These are phyloP conservation scores for Spicauda simplicius DNA, from an alignment of 2,888 invertebrate species.

Conservation along the genomic window DNA sequence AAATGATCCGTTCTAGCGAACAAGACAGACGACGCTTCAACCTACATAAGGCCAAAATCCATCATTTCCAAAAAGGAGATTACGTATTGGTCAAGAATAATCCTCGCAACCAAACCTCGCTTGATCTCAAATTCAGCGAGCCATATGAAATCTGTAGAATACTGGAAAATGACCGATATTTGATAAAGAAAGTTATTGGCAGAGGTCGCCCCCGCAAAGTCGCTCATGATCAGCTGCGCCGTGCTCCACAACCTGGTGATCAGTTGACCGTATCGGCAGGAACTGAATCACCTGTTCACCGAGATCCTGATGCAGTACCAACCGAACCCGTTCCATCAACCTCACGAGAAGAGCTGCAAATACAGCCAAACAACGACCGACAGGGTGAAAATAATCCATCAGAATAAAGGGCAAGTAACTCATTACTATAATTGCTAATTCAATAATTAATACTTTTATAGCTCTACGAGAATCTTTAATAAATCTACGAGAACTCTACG, in stretches of 20 bases:
- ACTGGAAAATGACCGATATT: constrained; percentile 37
- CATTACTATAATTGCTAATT: not conserved
- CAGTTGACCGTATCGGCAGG: constrained; percentile 40
- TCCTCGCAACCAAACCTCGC: constrained; percentile 41
- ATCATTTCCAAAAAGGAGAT: constrained; percentile 35
- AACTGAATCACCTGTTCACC: constrained; percentile 11
- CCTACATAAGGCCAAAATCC: constrained; percentile 25
- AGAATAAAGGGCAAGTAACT: not conserved
- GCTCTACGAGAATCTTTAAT: too few species aligned
- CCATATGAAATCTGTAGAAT: constrained; percentile 40
- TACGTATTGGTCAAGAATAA: constrained; percentile 41
- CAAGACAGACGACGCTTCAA: constrained; percentile 42
- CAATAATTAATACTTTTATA: too few species aligned
- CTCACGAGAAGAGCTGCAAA: constrained; percentile 15
- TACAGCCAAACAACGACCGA: constrained; percentile 4
- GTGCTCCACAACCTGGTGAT: constrained; percentile 40
- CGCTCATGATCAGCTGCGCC: constrained; percentile 5
- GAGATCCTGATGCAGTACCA: not conserved
- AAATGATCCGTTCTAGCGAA: constrained; percentile 28
- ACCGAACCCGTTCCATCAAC: constrained; percentile 12
- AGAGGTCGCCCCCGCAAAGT: too few species aligned
- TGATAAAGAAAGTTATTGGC: constrained; percentile 38
- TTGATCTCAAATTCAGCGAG: constrained; percentile 41
- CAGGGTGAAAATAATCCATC: not conserved
- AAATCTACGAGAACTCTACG: not conserved